Conservation (phyloP, 1,140 invertebrate genomes). For the Papilio aristodemus region DNA sequence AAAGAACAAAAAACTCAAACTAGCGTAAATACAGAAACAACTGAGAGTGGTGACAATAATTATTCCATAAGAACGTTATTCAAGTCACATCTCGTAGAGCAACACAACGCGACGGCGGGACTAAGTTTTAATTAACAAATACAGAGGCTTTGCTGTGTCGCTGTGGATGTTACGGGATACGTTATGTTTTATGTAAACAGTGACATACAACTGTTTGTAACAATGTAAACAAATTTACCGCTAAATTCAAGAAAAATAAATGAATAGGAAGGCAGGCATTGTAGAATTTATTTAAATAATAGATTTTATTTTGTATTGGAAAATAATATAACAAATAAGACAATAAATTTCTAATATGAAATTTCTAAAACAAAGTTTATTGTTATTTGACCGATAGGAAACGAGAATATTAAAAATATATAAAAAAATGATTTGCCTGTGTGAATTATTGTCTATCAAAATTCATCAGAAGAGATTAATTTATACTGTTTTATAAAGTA, state of each 20-base stretch:
- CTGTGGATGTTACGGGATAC: not conserved
- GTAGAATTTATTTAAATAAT: no score
- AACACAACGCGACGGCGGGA: not conserved
- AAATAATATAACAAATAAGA: no score
- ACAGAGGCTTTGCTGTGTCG: not conserved
- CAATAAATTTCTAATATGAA: no score
- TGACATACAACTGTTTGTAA: no score
- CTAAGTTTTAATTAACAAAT: conserved; percentile 15
- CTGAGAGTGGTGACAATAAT: not conserved
- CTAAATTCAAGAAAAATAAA: not conserved
- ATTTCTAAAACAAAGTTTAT: no score
- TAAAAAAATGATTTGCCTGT: no score
- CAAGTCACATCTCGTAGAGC: not conserved
- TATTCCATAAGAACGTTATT: not conserved
- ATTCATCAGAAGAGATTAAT: no score
- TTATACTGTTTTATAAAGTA: no score
- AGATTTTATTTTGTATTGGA: no score
- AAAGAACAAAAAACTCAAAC: not conserved
- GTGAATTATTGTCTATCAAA: no score
- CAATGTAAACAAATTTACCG: conserved; percentile 11
- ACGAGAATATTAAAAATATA: no score
- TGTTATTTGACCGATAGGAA: no score
- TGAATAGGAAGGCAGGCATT: not conserved
- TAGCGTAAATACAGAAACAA: not conserved
- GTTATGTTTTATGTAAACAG: not conserved